A percentile compares a stretch with the other conserved stretches of the same genome.
Conservation (phyloP, 2,888 invertebrate genomes). For the Baronia brevicornis region DNA sequence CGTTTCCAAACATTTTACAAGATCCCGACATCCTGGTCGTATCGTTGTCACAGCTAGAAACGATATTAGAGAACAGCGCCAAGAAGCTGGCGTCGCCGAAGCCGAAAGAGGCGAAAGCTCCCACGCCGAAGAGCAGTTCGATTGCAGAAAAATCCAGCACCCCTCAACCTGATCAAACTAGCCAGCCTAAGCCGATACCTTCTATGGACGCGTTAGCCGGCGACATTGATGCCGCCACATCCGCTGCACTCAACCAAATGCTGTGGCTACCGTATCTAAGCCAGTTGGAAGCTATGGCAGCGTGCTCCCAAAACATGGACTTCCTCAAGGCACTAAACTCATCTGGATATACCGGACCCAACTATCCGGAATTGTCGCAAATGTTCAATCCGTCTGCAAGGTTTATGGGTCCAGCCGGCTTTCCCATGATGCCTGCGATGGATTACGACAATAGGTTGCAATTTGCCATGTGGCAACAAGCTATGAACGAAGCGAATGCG, state of each 20-base stretch:
- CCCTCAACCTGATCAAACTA: conserved; percentile 34
- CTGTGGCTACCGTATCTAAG: conserved; percentile 83
- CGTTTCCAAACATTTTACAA: conserved; percentile 81
- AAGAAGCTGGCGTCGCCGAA: conserved; percentile 29
- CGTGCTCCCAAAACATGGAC: conserved; percentile 73
- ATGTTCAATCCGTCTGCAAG: conserved; percentile 61
- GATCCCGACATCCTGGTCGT: conserved; percentile 88
- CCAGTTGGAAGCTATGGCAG: conserved; percentile 77
- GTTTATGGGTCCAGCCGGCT: conserved; percentile 58
- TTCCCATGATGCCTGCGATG: conserved; percentile 58
- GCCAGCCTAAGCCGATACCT: conserved; percentile 48
- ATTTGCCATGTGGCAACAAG: conserved; percentile 82
- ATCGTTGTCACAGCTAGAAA: conserved; percentile 83
- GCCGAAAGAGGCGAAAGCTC: conserved; percentile 32
- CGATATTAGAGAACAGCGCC: conserved; percentile 74
- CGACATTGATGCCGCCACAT: conserved; percentile 81
- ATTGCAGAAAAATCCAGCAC: conserved; percentile 33
- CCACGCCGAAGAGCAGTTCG: conserved; percentile 27
- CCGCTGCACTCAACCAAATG: conserved; percentile 83
- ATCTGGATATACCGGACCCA: conserved; percentile 60
- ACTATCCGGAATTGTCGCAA: conserved; percentile 68
- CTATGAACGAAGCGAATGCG: conserved; percentile 72
- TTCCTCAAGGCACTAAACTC: conserved; percentile 75
- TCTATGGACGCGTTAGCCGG: conserved; percentile 69
- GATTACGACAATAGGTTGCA: conserved; percentile 75